phyloP scores from a whole-genome alignment of 2,888 invertebrate species.

The Drosophila monieri region DNA sequence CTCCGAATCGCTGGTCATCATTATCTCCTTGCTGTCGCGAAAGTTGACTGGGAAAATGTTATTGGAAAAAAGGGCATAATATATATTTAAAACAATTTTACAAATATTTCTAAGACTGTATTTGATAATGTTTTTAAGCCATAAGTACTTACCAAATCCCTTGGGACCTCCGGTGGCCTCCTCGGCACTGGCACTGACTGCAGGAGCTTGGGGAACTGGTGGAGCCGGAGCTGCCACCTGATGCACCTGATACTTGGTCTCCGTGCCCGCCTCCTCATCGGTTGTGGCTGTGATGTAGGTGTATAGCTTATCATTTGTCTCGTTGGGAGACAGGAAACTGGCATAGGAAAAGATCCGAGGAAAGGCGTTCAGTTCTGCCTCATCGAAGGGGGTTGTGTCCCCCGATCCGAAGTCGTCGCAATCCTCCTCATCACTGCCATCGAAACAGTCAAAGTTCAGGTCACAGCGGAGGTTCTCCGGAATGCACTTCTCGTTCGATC shows the following conservation, averaged over 20 bases:
- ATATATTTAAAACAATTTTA: too few species aligned
- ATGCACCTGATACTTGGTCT: conserved; percentile 69
- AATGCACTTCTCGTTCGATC: conserved; percentile 85
- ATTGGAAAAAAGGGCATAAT: neutral
- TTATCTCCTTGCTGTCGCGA: conserved; percentile 86
- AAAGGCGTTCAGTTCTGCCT: conserved; percentile 74
- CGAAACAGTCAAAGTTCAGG: conserved; percentile 86
- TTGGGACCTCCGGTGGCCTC: conserved; percentile 68
- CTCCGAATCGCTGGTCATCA: conserved; percentile 86
- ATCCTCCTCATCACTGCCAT: conserved; percentile 87
- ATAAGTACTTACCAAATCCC: conserved; percentile 74
- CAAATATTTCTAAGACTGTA: too few species aligned
- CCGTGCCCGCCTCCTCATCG: conserved; percentile 72
- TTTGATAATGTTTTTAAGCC: too few species aligned
- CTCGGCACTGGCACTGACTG: conserved; percentile 58
- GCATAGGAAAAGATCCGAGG: conserved; percentile 81
- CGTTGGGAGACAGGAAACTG: conserved; percentile 81
- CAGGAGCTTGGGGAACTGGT: neutral
- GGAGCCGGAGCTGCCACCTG: conserved; percentile 59
- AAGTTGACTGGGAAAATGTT: conserved; percentile 84
- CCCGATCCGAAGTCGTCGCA: conserved; percentile 86
- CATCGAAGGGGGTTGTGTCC: conserved; percentile 79
- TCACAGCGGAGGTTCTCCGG: conserved; percentile 87
- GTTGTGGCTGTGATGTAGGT: conserved; percentile 77
- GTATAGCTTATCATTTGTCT: conserved; percentile 74